Conservation (phyloP, 2,113 vertebrate species). For the Xiphorhynchus elegans region DNA sequence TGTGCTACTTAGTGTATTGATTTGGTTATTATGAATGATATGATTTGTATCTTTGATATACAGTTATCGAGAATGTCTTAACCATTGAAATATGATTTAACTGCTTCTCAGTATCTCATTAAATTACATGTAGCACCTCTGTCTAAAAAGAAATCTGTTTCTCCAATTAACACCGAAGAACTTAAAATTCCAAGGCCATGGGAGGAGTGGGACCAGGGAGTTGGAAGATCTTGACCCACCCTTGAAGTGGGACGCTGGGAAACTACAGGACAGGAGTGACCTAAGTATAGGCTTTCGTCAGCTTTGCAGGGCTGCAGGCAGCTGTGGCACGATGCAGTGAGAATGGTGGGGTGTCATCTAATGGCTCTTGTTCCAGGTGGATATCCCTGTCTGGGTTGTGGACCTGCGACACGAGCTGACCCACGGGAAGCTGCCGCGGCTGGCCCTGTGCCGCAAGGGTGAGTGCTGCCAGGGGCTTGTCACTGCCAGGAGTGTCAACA, state of each 20-base stretch:
- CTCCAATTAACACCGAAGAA: neutral
- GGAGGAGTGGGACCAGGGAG: neutral
- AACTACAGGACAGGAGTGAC: fast-evolving
- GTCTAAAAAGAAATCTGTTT: neutral
- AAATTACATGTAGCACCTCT: neutral
- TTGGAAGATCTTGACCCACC: neutral
- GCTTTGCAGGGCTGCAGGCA: neutral
- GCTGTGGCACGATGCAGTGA: fast-evolving
- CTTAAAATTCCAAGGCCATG: neutral
- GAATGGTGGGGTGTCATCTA: fast-evolving
- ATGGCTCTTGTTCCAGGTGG: conserved; percentile 67
- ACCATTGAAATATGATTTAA: neutral
- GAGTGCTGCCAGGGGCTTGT: neutral
- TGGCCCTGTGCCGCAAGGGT: conserved; percentile 91
- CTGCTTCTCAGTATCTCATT: neutral
- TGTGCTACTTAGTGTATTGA: fast-evolving
- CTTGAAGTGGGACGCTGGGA: neutral
- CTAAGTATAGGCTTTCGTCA: neutral
- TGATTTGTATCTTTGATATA: neutral
- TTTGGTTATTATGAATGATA: neutral
- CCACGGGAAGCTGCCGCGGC: conserved; percentile 86
- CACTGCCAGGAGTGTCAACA: fast-evolving
- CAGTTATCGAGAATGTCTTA: neutral
- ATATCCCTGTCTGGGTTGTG: conserved; percentile 94
- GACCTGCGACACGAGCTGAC: conserved; percentile 92